Percentiles rank a stretch among this genome's conserved stretches.
Conservation (phyloP, 2,797 vertebrate genomes). For the Rhabdomys pumilio region DNA sequence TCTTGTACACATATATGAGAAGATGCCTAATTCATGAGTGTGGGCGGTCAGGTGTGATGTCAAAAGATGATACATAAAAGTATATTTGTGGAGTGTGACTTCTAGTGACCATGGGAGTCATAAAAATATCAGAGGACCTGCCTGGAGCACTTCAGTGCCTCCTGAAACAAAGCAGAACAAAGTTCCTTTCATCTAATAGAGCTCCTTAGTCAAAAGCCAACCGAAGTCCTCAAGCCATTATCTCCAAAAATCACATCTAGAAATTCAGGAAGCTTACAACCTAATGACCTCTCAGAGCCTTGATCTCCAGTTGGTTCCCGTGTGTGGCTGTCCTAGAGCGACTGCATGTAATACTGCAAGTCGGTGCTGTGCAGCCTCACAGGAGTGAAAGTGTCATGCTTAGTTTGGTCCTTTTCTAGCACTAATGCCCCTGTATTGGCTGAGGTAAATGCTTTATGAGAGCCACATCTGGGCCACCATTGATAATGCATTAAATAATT, state of each 20-base stretch:
- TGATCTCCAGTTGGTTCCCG: not conserved
- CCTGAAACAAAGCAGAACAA: not conserved
- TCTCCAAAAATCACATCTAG: not conserved
- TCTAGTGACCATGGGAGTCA: too few relatives aligned
- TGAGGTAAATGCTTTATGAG: not conserved
- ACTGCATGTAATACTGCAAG: too few relatives aligned
- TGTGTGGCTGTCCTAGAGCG: not conserved
- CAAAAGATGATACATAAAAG: not conserved
- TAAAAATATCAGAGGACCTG: too few relatives aligned
- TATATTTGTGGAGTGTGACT: not conserved
- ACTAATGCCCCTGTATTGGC: not conserved
- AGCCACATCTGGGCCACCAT: not conserved
- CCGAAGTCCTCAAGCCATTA: not conserved
- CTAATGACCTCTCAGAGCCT: not conserved
- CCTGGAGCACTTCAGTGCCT: not conserved
- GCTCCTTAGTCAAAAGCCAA: not conserved
- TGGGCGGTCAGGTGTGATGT: not conserved
- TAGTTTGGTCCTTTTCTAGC: not conserved
- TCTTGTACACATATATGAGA: accelerated
- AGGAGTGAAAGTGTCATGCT: not conserved
- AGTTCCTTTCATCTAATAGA: not conserved
- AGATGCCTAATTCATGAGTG: not conserved
- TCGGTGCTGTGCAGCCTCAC: too few relatives aligned
- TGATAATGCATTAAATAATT: not conserved
- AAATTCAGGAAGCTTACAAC: not conserved